Percentiles rank a stretch among this genome's conserved stretches.
Evolutionary conservation across 2,113 vertebrate genomes (phyloP).

Genomic region (Proteles cristata): DNA sequence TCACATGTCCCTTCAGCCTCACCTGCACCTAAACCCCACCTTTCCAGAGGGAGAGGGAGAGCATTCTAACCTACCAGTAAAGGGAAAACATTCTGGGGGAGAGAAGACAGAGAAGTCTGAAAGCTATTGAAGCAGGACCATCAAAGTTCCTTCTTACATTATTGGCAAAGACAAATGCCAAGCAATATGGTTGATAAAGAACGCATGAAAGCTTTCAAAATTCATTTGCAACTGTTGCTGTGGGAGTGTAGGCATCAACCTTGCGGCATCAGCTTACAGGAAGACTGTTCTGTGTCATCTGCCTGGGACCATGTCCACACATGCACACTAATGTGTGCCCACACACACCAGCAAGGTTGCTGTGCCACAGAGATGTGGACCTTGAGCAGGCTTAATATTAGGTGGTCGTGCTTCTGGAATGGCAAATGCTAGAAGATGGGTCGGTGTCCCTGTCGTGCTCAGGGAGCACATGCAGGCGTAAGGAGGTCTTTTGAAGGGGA

Average conservation of each 20-base stretch:
- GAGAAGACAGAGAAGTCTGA: neutral
- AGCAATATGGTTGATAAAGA: too few species aligned
- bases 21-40: neutral
- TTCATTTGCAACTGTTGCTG: rapidly evolving
- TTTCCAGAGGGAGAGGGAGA: neutral
- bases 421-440: neutral
- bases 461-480: neutral
- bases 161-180: neutral
- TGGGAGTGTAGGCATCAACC: neutral
- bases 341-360: rapidly evolving
- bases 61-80: neutral
- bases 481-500: neutral
- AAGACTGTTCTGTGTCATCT: neutral
- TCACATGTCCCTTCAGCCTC: neutral
- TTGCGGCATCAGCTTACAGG: rapidly evolving
- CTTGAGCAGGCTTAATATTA: rapidly evolving
- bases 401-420: neutral
- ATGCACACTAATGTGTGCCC: rapidly evolving
- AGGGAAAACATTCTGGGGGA: neutral
- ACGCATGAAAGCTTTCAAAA: neutral
- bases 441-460: rapidly evolving
- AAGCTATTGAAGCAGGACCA: neutral
- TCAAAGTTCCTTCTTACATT: neutral
- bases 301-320: too few species aligned
- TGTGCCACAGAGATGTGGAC: rapidly evolving